Evolutionary conservation across 2,888 invertebrate species (phyloP), one percentile per base, ranked within the genome.

Genomic region (Villa cingulata): DNA sequence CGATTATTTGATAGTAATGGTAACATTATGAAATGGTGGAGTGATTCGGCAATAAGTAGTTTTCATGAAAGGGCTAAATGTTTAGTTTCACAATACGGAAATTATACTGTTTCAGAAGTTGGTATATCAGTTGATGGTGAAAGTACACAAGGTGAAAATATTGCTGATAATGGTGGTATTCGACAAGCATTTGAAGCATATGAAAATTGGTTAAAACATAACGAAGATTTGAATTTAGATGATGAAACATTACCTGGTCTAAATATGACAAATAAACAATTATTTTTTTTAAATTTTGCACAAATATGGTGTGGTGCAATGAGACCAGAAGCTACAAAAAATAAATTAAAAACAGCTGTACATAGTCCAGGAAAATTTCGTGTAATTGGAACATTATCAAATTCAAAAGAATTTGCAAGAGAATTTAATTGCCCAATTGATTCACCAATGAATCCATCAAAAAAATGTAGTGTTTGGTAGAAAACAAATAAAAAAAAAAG

Each of bases 131-230:
- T 87, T 9, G 83, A 87, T 57, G 86, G 87, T 2, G 72, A 81
- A 47, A 83, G 81, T 58, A 94, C 94, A 0, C 83, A 86, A 68
- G 78, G 68, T 42, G 95, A 95, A 69, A 95, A 96, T 62, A 95
- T 96, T 59, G 95, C 95, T 0, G 96, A 96, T 64, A 95, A 95
- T 62, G 95, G 95, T 0, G 95, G 95, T 1, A 77, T 96, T 45
- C 90, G 94, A 60, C 89, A 94, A 66, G 86, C 94, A 0, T 95
- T 86, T 56, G 73, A 84, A 62, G 90, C 91, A 2, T 92, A 90
- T 65, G 74, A 82, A 54, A 78, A 79, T 54, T 90, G 88, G 85
- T 70, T 86, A 14, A 63, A 67, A 37, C 65, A 71, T 15, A 75
- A 86, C 59, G 38, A 50, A 20, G 59, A 61, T 9, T n/a, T 48